Evolutionary conservation across 2,888 invertebrate species (phyloP).

Genomic region (Cetonia aurata): DNA sequence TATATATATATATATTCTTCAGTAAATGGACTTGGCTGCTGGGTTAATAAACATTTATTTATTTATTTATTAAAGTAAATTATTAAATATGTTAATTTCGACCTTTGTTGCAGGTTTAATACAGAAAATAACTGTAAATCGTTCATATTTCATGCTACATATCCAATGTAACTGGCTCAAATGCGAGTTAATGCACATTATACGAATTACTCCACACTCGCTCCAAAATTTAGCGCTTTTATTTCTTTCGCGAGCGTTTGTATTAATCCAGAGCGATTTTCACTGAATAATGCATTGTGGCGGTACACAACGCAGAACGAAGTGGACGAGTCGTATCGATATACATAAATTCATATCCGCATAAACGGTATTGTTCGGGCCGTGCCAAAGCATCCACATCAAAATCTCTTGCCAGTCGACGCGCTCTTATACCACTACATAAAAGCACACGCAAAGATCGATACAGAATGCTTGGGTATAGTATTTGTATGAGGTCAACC

Average conservation of each 20-base stretch:
- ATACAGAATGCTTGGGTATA: conserved; percentile 31
- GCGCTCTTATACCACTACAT: conserved; percentile 16
- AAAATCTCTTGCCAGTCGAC: conserved; percentile 6
- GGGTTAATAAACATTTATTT: too few species aligned
- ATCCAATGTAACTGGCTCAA: too few species aligned
- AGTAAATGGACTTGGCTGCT: too few species aligned
- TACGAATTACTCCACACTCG: too few species aligned
- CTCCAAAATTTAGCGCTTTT: too few species aligned
- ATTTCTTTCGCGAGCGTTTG: neutral
- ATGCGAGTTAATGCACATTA: too few species aligned
- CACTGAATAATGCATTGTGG: conserved; percentile 25
- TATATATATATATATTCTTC: too few species aligned
- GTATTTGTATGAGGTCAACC: conserved; percentile 19
- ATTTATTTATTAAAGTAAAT: too few species aligned
- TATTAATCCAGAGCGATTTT: conserved; percentile 23
- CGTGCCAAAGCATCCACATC: conserved; percentile 21
- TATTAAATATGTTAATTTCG: too few species aligned
- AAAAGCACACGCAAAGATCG: conserved; percentile 25
- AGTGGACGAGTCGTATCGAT: neutral
- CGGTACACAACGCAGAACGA: conserved; percentile 3
- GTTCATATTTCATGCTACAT: too few species aligned
- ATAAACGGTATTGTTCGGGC: conserved; percentile 29
- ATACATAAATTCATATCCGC: conserved; percentile 32
- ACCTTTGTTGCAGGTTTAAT: too few species aligned
- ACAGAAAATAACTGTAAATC: too few species aligned